Base-by-base conservation (phyloP, 2,113 vertebrate species). In the Podiceps cristatus region DNA sequence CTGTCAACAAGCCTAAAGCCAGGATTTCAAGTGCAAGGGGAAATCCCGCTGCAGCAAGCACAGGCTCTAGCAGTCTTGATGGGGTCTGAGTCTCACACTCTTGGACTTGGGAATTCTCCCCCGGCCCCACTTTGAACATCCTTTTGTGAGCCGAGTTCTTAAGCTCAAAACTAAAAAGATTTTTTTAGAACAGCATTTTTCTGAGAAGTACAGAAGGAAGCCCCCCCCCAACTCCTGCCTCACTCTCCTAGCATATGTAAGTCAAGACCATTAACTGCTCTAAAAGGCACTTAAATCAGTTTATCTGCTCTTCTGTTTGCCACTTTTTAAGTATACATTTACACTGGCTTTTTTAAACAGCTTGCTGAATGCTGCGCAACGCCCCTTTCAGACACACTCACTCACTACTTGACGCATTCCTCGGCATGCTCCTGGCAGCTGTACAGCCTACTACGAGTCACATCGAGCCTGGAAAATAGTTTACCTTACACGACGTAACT, bases 221-320 rank as follows among this genome's bases (percentile, higher is more conserved):
- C 13, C 29, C 14, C 17, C 10, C 37, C 86, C 64, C 91, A 90
- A 96, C 97, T 96, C 93, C 93, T 86, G 73, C 93, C 94, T 94
- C 49, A 44, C 87, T 82, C 94, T 96, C 97, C 98, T 94, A 96
- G 91, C 89, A 81, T 90, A 93, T 88, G 86, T n/a, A 96, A 80
- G 96, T 98, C 97, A 96, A 98, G 98, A 97, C 96, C 94, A 91
- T 97, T 97, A 93, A 79, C 88, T 97, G 97, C 98, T 98, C 98
- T 97, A 98, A 98, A 98, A 96, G 97, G 97, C 98, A 97, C 98
- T 99, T 95, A 60, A 96, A 98, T 97, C 96, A 97, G 97, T 91
- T 98, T 93, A 97, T 98, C 98, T 97, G 98, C 98, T 98, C 98
- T 98, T 98, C 98, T 98, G 86, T 97, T 97, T 97, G 98, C 98